phyloP scores from a whole-genome alignment of 2,888 invertebrate genomes.

The Oscheius sp. region DNA sequence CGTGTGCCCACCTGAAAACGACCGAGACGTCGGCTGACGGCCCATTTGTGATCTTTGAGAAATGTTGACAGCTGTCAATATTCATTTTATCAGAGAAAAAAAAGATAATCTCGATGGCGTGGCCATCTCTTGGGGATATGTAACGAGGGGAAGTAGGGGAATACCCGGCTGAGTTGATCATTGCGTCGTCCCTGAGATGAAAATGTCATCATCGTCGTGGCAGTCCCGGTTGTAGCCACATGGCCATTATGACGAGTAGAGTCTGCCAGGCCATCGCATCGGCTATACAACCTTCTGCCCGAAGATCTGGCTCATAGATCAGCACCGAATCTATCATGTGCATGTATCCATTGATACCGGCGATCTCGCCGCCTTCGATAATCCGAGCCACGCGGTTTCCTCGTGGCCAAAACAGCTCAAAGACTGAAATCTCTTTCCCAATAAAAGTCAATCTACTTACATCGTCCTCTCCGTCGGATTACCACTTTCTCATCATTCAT shows the following conservation, averaged over 20 bases:
- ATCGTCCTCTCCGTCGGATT: conserved; percentile 70
- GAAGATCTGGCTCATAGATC: conserved; percentile 72
- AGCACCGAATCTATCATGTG: conserved; percentile 92
- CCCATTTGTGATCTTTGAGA: neutral
- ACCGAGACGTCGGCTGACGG: neutral
- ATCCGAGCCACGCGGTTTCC: conserved; percentile 71
- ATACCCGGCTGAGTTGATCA: conserved; percentile 22
- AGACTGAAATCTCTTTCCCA: conserved; percentile 59
- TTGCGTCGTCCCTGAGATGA: conserved; percentile 20
- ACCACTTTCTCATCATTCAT: conserved; percentile 74
- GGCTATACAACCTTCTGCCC: conserved; percentile 50
- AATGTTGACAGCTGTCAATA: conserved; percentile 19
- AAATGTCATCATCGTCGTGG: neutral
- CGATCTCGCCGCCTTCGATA: conserved; percentile 84
- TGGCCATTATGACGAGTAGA: conserved; percentile 11
- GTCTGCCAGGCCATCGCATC: conserved; percentile 33
- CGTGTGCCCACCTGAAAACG: neutral
- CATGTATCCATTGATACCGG: conserved; percentile 94
- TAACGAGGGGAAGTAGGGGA: neutral
- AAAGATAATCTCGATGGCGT: conserved; percentile 15
- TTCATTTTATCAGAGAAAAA: neutral
- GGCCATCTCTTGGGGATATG: conserved; percentile 9
- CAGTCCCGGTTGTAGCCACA: conserved; percentile 35
- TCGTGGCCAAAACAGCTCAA: conserved; percentile 73
- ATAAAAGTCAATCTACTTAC: conserved; percentile 60